Base-by-base conservation (phyloP, 2,888 invertebrate genomes). In the Harpalus rufipes region DNA sequence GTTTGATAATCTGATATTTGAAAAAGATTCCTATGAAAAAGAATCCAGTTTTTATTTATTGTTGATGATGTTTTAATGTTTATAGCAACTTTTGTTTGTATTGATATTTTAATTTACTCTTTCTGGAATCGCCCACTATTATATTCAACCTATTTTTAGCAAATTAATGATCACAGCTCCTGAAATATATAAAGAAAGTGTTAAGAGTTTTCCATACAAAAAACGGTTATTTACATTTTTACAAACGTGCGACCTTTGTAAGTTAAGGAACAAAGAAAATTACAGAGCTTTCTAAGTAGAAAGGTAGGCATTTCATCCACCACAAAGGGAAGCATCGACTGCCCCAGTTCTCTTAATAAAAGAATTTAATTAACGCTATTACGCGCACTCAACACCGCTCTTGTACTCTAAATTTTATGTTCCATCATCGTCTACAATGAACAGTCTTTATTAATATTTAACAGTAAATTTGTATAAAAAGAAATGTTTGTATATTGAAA, bases 311-410 rank as follows among this genome's bases (percentile, higher is more conserved):
- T 68, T 68, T 39, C 68, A 68, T 68, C 12, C 39, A 14, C 68
- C 32, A 68, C 68, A 68, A 68, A 68, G 68, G 14, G 68, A 32
- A 68, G 68, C 68, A 68, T 68, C 68, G 68, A 68, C 39, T 32
- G 32, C 68, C 0, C 56, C 25, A 32, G 56, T 51, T 78, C 78
- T 78, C 56, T 58, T 78, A 56, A 78, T 78, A 78, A 78, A 78
- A 78, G 78, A 78, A 78, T 78, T 78, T 78, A 78, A 78, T 78
- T 78, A 32, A 51, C 8, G 56, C 78, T 78, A n/a, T 21, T 51
- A 25, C 78, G 21, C 78, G 44, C 18, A 76, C 76, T 68, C 32
- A 76, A 76, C 76, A 12, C 16, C 76, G 10, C 58, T 14, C 78
- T 14, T 68, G 68, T 32, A 68, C n/a, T 68, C 14, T 14, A 14